A percentile compares a stretch with the other conserved stretches of the same genome.
Evolutionary conservation across 1,140 invertebrate genomes (phyloP).

Genomic region (Bombus sibiricus): DNA sequence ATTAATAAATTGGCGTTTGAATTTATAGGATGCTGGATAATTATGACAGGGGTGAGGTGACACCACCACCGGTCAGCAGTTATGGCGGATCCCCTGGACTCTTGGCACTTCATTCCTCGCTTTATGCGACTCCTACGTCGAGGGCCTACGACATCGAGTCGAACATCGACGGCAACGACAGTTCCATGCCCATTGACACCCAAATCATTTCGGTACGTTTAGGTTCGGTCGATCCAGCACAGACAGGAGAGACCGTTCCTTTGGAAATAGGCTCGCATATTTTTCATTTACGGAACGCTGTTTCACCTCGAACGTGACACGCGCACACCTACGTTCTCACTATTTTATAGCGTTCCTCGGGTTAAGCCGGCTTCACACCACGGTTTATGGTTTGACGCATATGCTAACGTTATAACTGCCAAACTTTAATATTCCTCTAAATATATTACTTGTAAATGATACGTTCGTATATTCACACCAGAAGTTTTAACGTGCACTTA

Average conservation of each 20-base stretch:
- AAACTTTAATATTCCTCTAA: background rate
- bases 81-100: constrained; percentile 80
- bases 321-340: constrained; percentile 24
- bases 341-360: constrained; percentile 13
- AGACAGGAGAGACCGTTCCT: background rate
- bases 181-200: constrained; percentile 80
- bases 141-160: constrained; percentile 80
- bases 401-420: background rate
- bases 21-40: constrained; percentile 81
- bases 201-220: constrained; percentile 80
- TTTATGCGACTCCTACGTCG: constrained; percentile 79
- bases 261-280: constrained; percentile 20
- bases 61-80: constrained; percentile 78
- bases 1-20: constrained; percentile 3
- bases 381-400: background rate
- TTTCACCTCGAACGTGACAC: constrained; percentile 26
- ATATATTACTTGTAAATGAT: no score
- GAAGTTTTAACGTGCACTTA: no score
- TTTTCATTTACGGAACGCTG: constrained; percentile 7
- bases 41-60: constrained; percentile 81
- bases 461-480: no score
- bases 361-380: background rate
- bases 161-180: constrained; percentile 79
- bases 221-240: background rate
- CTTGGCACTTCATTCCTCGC: constrained; percentile 79